Evolutionary conservation across 2,797 vertebrate genomes (phyloP).

Genomic region (Monodelphis domestica): DNA sequence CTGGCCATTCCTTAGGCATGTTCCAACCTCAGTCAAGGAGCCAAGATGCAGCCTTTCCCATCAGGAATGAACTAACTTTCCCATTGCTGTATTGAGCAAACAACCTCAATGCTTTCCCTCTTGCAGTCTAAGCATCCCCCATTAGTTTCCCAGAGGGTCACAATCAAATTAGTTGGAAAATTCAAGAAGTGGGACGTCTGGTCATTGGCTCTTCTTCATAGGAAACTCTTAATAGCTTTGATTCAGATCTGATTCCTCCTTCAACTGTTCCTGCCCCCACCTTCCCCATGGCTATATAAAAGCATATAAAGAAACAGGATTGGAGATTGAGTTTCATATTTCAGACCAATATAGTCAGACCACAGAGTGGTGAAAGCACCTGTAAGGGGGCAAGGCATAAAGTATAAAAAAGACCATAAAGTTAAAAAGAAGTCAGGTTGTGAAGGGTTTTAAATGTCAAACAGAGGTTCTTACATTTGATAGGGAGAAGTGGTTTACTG

Average conservation of each 20-base stretch:
- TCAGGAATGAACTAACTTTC: neutral
- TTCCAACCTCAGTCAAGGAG: neutral
- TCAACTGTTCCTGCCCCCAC: neutral
- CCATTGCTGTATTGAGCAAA: neutral
- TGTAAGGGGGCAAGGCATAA: neutral
- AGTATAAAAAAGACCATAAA: neutral
- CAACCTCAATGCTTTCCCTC: neutral
- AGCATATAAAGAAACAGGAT: neutral
- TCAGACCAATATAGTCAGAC: neutral
- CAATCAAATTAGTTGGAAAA: neutral
- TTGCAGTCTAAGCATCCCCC: neutral
- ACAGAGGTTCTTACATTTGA: neutral
- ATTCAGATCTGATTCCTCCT: neutral
- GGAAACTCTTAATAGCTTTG: neutral
- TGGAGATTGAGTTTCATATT: neutral
- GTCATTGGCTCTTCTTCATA: neutral
- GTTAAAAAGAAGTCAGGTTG: neutral
- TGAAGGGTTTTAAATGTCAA: neutral
- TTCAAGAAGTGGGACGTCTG: neutral
- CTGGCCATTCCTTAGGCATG: neutral
- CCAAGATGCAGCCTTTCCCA: neutral
- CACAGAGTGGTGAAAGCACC: neutral
- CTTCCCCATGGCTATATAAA: no score
- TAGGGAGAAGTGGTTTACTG: neutral
- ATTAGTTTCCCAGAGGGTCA: neutral